These are phyloP conservation scores for Tribolium madens DNA, from an alignment of 1,140 invertebrate species.

Conservation along the genomic window DNA sequence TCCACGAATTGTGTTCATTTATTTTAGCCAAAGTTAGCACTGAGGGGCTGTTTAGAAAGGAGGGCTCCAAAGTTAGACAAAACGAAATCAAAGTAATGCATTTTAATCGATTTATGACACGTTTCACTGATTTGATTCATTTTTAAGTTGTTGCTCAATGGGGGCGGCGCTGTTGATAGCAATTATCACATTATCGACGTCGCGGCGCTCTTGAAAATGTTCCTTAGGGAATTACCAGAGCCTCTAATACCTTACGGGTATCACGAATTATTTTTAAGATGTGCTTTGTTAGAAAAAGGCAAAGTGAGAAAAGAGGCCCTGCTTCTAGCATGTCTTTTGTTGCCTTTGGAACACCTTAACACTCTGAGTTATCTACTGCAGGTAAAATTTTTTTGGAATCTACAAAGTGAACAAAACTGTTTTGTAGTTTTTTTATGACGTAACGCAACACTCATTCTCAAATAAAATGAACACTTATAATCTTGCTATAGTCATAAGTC, in stretches of 20 bases:
- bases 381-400: constrained; percentile 60
- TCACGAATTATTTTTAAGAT: constrained; percentile 83
- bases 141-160: constrained; percentile 72
- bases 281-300: constrained; percentile 68
- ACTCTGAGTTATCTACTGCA: constrained; percentile 78
- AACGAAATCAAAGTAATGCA: constrained; percentile 79
- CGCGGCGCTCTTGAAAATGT: constrained; percentile 85
- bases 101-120: not conserved
- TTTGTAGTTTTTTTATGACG: constrained; percentile 71
- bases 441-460: constrained; percentile 72
- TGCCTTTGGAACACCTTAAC: constrained; percentile 74
- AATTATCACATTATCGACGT: constrained; percentile 83
- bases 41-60: constrained; percentile 88
- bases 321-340: constrained; percentile 73
- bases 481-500: constrained; percentile 83
- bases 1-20: constrained; percentile 78
- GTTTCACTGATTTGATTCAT: constrained; percentile 19
- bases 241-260: constrained; percentile 79
- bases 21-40: constrained; percentile 76
- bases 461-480: constrained; percentile 88
- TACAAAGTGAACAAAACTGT: not conserved
- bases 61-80: constrained; percentile 83
- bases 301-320: constrained; percentile 66
- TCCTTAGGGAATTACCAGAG: constrained; percentile 84
- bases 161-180: constrained; percentile 73